Conservation (phyloP, 2,888 invertebrate genomes). For the Pimpla rufipes region DNA sequence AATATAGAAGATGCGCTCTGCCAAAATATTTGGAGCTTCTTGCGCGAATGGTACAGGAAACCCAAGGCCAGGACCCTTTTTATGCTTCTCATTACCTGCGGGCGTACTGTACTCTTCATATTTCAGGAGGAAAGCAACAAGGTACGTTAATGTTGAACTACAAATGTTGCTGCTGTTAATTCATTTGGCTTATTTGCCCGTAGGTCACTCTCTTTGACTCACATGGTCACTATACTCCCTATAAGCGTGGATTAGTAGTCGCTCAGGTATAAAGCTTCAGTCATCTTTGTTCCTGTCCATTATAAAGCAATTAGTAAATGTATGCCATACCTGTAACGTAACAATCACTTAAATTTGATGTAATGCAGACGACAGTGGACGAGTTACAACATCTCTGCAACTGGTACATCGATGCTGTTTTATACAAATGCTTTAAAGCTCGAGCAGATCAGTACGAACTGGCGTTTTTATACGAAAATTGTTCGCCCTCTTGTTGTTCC, state of each 20-base stretch:
- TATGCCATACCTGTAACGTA: not conserved
- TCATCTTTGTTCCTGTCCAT: not conserved
- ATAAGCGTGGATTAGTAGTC: constrained; percentile 85
- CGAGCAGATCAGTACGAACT: constrained; percentile 86
- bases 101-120: constrained; percentile 86
- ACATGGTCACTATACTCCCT: constrained; percentile 82
- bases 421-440: constrained; percentile 84
- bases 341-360: constrained; percentile 19
- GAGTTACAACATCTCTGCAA: constrained; percentile 85
- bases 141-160: constrained; percentile 70
- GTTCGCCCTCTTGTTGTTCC: constrained; percentile 56
- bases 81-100: constrained; percentile 86
- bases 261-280: constrained; percentile 82
- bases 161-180: constrained; percentile 3
- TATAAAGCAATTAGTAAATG: not conserved
- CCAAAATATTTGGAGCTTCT: constrained; percentile 84
- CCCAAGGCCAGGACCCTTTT: constrained; percentile 84
- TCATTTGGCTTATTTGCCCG: constrained; percentile 5
- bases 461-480: constrained; percentile 84
- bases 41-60: constrained; percentile 85
- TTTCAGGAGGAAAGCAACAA: constrained; percentile 85
- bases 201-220: constrained; percentile 87
- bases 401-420: constrained; percentile 84
- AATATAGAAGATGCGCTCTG: constrained; percentile 84
- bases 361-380: constrained; percentile 74